phyloP scores from a whole-genome alignment of 2,113 vertebrate genomes.

The Corydoras maculifer region DNA sequence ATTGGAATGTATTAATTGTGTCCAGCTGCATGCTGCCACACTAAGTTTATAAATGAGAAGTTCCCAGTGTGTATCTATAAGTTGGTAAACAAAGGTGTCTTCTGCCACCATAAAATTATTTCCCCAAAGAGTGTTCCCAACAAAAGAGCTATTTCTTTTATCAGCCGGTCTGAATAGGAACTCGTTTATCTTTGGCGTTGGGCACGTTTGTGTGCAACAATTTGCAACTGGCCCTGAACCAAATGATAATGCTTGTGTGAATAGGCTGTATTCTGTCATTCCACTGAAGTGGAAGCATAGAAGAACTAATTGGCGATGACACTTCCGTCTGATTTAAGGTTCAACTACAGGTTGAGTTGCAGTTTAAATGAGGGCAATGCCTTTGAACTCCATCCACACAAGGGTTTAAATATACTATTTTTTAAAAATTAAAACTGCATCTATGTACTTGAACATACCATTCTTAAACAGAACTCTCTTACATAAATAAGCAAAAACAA shows the following conservation, averaged over 20 bases:
- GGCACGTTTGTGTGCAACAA: slow-evolving; percentile 6
- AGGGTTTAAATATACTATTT: no score
- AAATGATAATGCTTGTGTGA: slow-evolving; percentile 26
- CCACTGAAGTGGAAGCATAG: slow-evolving; percentile 2
- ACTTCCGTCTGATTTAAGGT: slow-evolving; percentile 9
- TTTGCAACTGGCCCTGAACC: slow-evolving; percentile 15
- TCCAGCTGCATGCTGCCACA: no score
- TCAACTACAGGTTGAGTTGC: not conserved
- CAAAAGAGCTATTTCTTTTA: slow-evolving; percentile 1
- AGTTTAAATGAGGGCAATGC: not conserved
- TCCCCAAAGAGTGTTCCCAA: slow-evolving; percentile 13
- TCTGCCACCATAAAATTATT: not conserved
- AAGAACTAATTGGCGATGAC: slow-evolving; percentile 27
- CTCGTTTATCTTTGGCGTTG: not conserved
- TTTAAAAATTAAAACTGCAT: no score
- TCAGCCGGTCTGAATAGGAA: slow-evolving; percentile 17
- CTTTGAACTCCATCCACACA: not conserved
- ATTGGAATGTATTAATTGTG: no score
- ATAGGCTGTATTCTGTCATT: slow-evolving; percentile 18
- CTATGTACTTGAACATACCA: no score
- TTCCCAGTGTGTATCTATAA: no score
- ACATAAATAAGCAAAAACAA: no score
- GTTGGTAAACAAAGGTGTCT: not conserved
- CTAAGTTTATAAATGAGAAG: no score
- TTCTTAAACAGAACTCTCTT: no score